phyloP scores from a whole-genome alignment of 2,888 invertebrate species.

The Sarcophaga caerulescens region DNA sequence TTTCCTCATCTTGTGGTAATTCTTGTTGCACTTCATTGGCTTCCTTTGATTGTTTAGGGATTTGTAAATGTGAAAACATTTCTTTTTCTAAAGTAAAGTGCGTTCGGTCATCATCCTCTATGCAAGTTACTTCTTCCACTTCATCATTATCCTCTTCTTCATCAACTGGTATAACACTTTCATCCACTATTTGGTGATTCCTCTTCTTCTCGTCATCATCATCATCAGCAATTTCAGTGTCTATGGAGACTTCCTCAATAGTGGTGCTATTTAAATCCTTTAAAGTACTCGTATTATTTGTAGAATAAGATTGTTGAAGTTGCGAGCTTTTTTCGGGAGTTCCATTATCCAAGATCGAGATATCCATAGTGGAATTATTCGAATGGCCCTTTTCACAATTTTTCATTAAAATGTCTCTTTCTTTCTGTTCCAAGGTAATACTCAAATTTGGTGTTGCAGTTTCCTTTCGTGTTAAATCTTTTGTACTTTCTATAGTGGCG shows the following conservation, averaged over 20 bases:
- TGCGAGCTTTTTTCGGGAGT: not conserved
- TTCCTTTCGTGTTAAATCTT: not conserved
- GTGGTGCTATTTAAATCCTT: not conserved
- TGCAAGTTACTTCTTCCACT: conserved; percentile 13
- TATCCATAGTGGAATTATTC: not conserved
- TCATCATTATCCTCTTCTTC: conserved; percentile 29
- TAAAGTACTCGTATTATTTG: not conserved
- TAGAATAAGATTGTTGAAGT: not conserved
- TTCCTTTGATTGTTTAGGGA: not conserved
- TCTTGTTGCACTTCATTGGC: not conserved
- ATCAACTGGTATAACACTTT: conserved; percentile 49
- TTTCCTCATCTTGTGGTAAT: not conserved
- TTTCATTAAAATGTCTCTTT: conserved; percentile 10
- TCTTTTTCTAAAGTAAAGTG: not conserved
- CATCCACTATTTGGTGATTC: not conserved
- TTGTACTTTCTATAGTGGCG: not conserved
- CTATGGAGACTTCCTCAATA: conserved; percentile 1
- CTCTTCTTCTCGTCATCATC: not conserved
- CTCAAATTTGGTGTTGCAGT: conserved; percentile 20
- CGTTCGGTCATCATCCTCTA: too few species aligned
- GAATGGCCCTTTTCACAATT: not conserved
- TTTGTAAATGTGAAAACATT: conserved; percentile 63
- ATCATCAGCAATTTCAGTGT: not conserved
- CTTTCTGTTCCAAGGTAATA: conserved; percentile 43
- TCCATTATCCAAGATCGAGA: not conserved